These are phyloP conservation scores for Pseudeuparius sepicola DNA, from an alignment of 2,888 invertebrate species.

Conservation along the genomic window DNA sequence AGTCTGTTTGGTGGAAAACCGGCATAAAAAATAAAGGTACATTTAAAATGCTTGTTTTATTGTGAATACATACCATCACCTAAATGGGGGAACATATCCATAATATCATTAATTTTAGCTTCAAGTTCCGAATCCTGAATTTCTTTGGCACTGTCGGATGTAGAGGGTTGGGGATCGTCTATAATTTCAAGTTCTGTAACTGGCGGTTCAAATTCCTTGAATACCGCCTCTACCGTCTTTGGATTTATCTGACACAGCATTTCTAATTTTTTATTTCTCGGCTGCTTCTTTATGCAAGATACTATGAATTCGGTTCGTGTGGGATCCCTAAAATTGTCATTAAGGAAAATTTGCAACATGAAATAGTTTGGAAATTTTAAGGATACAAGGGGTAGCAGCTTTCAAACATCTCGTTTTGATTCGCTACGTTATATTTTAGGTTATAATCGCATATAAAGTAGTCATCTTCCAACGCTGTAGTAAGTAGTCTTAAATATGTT, in stretches of 20 bases:
- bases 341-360: no score
- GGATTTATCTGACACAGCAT: slow-evolving; percentile 22
- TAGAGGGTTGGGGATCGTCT: slow-evolving; percentile 18
- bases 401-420: slow-evolving; percentile 33
- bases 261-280: slow-evolving; percentile 25
- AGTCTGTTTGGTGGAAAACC: no score
- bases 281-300: slow-evolving; percentile 30
- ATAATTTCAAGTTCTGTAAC: slow-evolving; percentile 17
- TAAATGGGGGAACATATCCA: slow-evolving; percentile 63
- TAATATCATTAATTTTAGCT: slow-evolving; percentile 37
- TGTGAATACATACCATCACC: slow-evolving; percentile 51
- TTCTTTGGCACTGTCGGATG: slow-evolving; percentile 14
- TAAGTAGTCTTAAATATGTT: slow-evolving; percentile 32
- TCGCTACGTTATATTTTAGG: slow-evolving; percentile 30
- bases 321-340: slow-evolving; percentile 30
- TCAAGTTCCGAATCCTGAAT: slow-evolving; percentile 33
- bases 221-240: slow-evolving; percentile 23
- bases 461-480: slow-evolving; percentile 34
- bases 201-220: slow-evolving; percentile 24
- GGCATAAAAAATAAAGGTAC: no score
- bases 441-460: slow-evolving; percentile 38
- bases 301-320: slow-evolving; percentile 34
- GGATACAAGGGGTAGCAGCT: slow-evolving; percentile 33
- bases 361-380: slow-evolving; percentile 22
- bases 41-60: no score